Conservation (phyloP, 1,140 invertebrate genomes). For the Oryctes rhinoceros region DNA sequence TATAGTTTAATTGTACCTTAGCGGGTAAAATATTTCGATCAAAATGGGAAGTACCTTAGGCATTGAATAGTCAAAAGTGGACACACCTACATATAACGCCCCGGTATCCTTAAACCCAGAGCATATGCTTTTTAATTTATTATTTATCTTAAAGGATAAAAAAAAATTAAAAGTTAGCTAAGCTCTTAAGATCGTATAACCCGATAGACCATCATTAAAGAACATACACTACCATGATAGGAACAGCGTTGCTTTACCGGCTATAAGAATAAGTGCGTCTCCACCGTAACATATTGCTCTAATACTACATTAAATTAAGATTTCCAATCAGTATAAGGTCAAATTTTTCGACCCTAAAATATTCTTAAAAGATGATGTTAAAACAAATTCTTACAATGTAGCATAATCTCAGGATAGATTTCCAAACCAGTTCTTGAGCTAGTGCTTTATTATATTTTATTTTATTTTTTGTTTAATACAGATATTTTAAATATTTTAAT, state of each 20-base stretch:
- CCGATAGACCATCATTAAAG: neutral
- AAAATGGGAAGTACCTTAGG: conserved; percentile 2
- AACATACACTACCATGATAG: too few species aligned
- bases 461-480: too few species aligned
- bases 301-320: conserved; percentile 7
- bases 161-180: conserved; percentile 10
- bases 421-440: too few species aligned
- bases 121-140: conserved; percentile 32
- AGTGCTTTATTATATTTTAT: too few species aligned
- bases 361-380: neutral
- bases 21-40: neutral
- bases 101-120: neutral
- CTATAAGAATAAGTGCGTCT: too few species aligned
- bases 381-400: too few species aligned
- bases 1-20: neutral
- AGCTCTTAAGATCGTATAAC: conserved; percentile 12
- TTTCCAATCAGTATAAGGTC: conserved; percentile 7
- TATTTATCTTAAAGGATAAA: conserved; percentile 3
- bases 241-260: too few species aligned
- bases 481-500: too few species aligned
- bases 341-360: conserved; percentile 19
- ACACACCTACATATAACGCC: conserved; percentile 18
- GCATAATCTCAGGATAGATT: too few species aligned
- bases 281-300: neutral
- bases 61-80: conserved; percentile 1